These are phyloP conservation scores for Paratilapia polleni DNA, from an alignment of 2,113 vertebrate genomes.

Conservation along the genomic window DNA sequence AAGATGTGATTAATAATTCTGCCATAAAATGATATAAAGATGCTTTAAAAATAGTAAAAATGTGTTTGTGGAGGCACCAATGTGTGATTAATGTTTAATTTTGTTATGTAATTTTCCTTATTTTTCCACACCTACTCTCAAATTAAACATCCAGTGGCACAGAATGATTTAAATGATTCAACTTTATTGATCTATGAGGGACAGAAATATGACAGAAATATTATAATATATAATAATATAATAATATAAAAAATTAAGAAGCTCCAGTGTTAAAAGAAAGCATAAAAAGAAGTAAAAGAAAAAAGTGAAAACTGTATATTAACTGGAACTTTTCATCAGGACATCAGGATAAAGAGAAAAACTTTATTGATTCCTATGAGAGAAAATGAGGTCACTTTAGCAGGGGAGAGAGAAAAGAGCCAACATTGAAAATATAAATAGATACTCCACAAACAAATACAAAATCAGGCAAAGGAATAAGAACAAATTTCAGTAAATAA, in stretches of 20 bases:
- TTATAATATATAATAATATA: too few species aligned
- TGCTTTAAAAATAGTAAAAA: not conserved
- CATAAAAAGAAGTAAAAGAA: too few species aligned
- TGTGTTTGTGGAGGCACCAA: not conserved
- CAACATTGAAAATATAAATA: not conserved
- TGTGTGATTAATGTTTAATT: slow-evolving; percentile 2
- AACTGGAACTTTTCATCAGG: too few species aligned
- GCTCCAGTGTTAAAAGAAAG: too few species aligned
- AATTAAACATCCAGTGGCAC: not conserved
- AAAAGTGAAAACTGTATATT: too few species aligned
- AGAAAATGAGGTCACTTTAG: not conserved
- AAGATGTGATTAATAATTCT: not conserved
- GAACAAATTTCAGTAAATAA: not conserved
- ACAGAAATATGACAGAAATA: too few species aligned
- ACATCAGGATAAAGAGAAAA: not conserved
- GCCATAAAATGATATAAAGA: not conserved
- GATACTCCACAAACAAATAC: not conserved
- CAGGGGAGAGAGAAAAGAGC: not conserved
- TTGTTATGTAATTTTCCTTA: not conserved
- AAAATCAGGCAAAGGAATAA: not conserved
- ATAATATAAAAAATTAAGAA: too few species aligned
- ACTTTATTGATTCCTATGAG: not conserved
- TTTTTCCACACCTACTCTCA: not conserved
- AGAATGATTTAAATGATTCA: not conserved
- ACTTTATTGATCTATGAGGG: not conserved